Percentiles rank a stretch among this genome's conserved stretches.
phyloP scores from a whole-genome alignment of 2,888 invertebrate genomes.

The Drosophila stalkeri region DNA sequence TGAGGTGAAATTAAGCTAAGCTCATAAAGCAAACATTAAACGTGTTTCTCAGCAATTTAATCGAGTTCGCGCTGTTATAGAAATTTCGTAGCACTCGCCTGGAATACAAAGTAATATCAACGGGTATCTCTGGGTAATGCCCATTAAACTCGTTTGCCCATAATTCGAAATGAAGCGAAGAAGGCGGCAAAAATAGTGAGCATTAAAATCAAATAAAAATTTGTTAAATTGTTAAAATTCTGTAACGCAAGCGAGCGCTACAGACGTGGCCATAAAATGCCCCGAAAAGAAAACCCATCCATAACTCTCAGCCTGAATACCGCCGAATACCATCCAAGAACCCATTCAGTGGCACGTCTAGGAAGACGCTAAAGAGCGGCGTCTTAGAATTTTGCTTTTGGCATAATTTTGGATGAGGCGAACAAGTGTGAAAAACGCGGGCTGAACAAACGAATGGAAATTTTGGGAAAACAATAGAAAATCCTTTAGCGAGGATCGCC shows the following conservation, averaged over 20 bases:
- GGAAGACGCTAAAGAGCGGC: conserved; percentile 29
- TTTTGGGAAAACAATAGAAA: conserved; percentile 6
- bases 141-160: conserved; percentile 19
- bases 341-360: conserved; percentile 1
- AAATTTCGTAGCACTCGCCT: conserved; percentile 56
- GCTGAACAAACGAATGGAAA: conserved; percentile 45
- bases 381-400: conserved; percentile 35
- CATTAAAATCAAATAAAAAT: conserved; percentile 77
- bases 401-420: conserved; percentile 62
- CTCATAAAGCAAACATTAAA: conserved; percentile 75
- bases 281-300: conserved; percentile 3
- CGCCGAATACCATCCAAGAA: background rate
- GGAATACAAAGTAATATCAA: conserved; percentile 51
- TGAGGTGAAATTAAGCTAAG: conserved; percentile 44
- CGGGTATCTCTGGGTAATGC: conserved; percentile 2
- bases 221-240: conserved; percentile 65
- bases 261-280: conserved; percentile 57
- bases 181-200: conserved; percentile 75
- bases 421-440: conserved; percentile 73
- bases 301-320: background rate
- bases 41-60: conserved; percentile 67
- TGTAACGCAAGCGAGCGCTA: conserved; percentile 41
- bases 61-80: conserved; percentile 75
- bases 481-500: conserved; percentile 49
- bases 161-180: conserved; percentile 14